A percentile compares a stretch with the other conserved stretches of the same genome.
Conservation (phyloP, 1,140 invertebrate species). For the Argopecten irradians region DNA sequence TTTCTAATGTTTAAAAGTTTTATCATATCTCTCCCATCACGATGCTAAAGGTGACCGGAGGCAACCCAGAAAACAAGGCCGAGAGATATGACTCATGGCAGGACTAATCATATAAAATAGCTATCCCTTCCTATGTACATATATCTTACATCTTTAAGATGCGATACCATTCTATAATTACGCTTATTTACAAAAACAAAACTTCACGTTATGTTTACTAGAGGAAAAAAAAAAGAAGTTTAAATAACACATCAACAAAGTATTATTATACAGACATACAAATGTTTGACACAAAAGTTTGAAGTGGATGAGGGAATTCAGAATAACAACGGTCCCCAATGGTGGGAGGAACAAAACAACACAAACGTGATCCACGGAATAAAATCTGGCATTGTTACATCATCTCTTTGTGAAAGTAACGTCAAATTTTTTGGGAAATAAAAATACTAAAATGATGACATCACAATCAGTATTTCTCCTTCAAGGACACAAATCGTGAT, state of each 20-base stretch:
- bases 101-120: neutral
- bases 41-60: neutral
- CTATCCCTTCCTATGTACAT: neutral
- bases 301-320: neutral
- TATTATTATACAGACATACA: neutral
- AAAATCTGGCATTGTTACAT: too few relatives aligned
- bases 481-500: too few relatives aligned
- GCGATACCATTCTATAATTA: neutral
- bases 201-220: neutral
- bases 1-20: neutral
- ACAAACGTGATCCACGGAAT: neutral
- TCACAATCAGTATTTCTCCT: too few relatives aligned
- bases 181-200: neutral
- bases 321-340: neutral
- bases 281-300: neutral
- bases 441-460: too few relatives aligned
- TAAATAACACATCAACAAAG: constrained; percentile 5
- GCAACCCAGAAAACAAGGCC: neutral
- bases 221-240: constrained; percentile 11
- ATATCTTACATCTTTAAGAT: neutral
- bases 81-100: neutral
- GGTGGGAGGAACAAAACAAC: neutral
- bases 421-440: too few relatives aligned
- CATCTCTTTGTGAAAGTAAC: too few relatives aligned
- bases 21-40: constrained; percentile 7